A percentile compares a stretch with the other conserved stretches of the same genome.
These are phyloP conservation scores for Melanostoma scalare DNA, from an alignment of 2,888 invertebrate species.

Conservation along the genomic window DNA sequence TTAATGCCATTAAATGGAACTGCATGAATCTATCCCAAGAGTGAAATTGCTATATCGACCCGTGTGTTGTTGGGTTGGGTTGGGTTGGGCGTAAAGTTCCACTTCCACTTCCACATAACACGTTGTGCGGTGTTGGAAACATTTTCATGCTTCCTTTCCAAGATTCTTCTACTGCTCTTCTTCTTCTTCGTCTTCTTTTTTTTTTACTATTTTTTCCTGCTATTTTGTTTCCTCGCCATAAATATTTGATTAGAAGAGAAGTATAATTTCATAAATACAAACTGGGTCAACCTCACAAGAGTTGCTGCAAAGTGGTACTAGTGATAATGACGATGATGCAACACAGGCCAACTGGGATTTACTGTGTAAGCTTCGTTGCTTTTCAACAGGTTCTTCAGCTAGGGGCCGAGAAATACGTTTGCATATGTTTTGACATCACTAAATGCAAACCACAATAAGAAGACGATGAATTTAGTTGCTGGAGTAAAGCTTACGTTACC, in stretches of 20 bases:
- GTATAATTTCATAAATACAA: slow-evolving; percentile 69
- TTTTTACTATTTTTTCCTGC: not conserved
- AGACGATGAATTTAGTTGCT: not conserved
- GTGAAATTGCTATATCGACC: slow-evolving; percentile 70
- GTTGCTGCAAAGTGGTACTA: slow-evolving; percentile 31
- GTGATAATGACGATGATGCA: slow-evolving; percentile 42
- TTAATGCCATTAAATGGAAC: slow-evolving; percentile 68
- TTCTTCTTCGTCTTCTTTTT: not conserved
- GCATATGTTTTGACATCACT: slow-evolving; percentile 24
- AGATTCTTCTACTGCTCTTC: slow-evolving; percentile 17
- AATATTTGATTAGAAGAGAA: slow-evolving; percentile 71
- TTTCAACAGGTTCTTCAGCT: slow-evolving; percentile 57
- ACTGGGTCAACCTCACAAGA: slow-evolving; percentile 67
- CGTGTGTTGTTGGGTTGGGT: slow-evolving; percentile 50
- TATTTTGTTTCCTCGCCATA: slow-evolving; percentile 46
- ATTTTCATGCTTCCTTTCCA: slow-evolving; percentile 58
- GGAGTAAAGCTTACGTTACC: not conserved
- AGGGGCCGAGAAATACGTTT: slow-evolving; percentile 15
- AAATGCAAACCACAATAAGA: not conserved
- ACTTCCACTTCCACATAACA: slow-evolving; percentile 13
- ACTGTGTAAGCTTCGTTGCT: slow-evolving; percentile 27
- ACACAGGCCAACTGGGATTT: slow-evolving; percentile 46
- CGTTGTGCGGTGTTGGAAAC: slow-evolving; percentile 31
- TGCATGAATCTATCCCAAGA: slow-evolving; percentile 71
- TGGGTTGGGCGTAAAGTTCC: slow-evolving; percentile 25